A percentile compares a stretch with the other conserved stretches of the same genome.
phyloP scores from a whole-genome alignment of 1,140 invertebrate species.

The Achroia grisella region DNA sequence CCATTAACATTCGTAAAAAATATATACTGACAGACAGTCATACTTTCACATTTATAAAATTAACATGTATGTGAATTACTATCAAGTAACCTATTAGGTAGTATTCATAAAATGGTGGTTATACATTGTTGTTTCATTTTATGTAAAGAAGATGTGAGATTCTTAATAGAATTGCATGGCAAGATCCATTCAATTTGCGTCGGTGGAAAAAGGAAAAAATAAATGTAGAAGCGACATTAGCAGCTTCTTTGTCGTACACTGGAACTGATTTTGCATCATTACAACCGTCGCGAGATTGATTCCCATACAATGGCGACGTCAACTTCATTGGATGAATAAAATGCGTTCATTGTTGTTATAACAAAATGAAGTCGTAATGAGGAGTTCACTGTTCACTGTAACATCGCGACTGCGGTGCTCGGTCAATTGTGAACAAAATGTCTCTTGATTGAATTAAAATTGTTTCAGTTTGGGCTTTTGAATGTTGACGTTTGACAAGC shows the following conservation, averaged over 20 bases:
- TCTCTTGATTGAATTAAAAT: constrained; percentile 66
- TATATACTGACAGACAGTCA: no score
- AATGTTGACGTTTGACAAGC: constrained; percentile 60
- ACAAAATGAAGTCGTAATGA: constrained; percentile 72
- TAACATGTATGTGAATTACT: no score
- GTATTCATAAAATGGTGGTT: no score
- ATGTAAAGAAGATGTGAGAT: neutral
- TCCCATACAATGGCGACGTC: constrained; percentile 58
- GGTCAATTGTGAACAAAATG: constrained; percentile 35
- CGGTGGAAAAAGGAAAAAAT: constrained; percentile 28
- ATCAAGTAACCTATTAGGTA: no score
- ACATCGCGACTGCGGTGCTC: constrained; percentile 6
- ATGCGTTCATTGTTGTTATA: constrained; percentile 64
- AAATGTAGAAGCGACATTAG: constrained; percentile 53
- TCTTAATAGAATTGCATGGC: constrained; percentile 8
- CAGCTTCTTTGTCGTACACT: constrained; percentile 49
- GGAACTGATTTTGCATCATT: constrained; percentile 65
- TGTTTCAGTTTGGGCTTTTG: constrained; percentile 49
- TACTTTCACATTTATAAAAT: no score
- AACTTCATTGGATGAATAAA: constrained; percentile 46
- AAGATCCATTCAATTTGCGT: constrained; percentile 10
- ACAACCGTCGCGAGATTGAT: constrained; percentile 60
- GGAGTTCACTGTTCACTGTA: constrained; percentile 22
- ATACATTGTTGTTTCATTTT: no score
- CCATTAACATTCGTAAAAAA: no score